phyloP scores from a whole-genome alignment of 2,888 invertebrate genomes.

The Phania funesta region DNA sequence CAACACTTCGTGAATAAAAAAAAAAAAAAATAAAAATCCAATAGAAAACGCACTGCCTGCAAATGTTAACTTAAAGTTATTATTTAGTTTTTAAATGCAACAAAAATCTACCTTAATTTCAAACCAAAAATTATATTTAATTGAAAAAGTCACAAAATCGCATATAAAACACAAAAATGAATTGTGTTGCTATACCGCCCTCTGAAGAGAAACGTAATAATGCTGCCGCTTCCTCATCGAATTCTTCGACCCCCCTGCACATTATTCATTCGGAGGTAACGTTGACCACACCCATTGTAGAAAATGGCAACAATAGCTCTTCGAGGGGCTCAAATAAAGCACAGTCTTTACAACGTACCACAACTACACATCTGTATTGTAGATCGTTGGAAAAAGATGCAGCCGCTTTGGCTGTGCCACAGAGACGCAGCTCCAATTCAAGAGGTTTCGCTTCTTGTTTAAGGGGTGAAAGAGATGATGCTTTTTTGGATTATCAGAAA shows the following conservation, averaged over 20 bases:
- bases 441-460: conserved; percentile 79
- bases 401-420: conserved; percentile 63
- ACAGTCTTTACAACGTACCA: conserved; percentile 74
- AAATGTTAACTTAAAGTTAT: conserved; percentile 45
- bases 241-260: conserved; percentile 66
- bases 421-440: conserved; percentile 77
- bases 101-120: conserved; percentile 61
- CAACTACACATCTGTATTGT: conserved; percentile 72
- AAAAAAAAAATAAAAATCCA: too few relatives aligned
- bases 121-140: conserved; percentile 68
- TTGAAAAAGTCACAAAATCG: conserved; percentile 36
- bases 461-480: conserved; percentile 79
- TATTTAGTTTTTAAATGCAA: conserved; percentile 52
- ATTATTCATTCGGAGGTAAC: conserved; percentile 70
- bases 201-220: conserved; percentile 73
- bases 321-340: conserved; percentile 61
- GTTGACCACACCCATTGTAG: conserved; percentile 66
- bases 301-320: conserved; percentile 49
- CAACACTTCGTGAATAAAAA: neutral
- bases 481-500: conserved; percentile 74
- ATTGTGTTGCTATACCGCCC: conserved; percentile 79
- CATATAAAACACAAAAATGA: conserved; percentile 73
- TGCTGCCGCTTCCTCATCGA: conserved; percentile 43
- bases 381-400: conserved; percentile 74
- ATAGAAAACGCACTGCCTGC: conserved; percentile 41